Conservation (phyloP, 2,113 vertebrate species). For the Scomber scombrus region DNA sequence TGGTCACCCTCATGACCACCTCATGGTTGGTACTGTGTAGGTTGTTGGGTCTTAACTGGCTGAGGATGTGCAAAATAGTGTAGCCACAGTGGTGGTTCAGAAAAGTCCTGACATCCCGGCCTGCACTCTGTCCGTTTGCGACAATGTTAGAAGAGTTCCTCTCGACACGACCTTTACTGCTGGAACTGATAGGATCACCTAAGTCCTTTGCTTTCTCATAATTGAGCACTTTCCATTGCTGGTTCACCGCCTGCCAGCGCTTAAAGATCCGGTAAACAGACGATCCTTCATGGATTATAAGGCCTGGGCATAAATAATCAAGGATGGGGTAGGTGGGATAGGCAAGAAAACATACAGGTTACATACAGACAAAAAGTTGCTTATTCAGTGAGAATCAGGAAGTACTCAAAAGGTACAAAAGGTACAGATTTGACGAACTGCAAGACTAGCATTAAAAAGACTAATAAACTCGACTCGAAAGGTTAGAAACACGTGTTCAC, state of each 20-base stretch:
- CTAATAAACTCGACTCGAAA: background rate
- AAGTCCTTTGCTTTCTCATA: slow-evolving; percentile 92
- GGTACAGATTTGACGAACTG: background rate
- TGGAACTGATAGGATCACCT: slow-evolving; percentile 84
- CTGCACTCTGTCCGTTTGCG: slow-evolving; percentile 72
- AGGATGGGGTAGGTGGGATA: slow-evolving; percentile 11
- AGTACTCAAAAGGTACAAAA: slow-evolving; percentile 13
- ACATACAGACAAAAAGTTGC: slow-evolving; percentile 42
- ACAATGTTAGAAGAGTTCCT: slow-evolving; percentile 78
- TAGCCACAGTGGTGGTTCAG: slow-evolving; percentile 91
- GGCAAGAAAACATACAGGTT: slow-evolving; percentile 38
- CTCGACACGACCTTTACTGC: slow-evolving; percentile 81
- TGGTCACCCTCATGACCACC: slow-evolving; percentile 92
- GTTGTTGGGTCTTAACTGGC: slow-evolving; percentile 88
- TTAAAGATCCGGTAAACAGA: slow-evolving; percentile 94
- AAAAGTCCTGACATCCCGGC: slow-evolving; percentile 89
- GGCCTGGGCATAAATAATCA: slow-evolving; percentile 75
- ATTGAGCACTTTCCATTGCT: slow-evolving; percentile 93
- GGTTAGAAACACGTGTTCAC: too few relatives aligned
- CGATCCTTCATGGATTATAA: slow-evolving; percentile 91
- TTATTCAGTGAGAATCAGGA: slow-evolving; percentile 44
- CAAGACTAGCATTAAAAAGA: slow-evolving; percentile 18
- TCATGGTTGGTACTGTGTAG: slow-evolving; percentile 86
- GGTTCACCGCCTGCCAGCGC: slow-evolving; percentile 92
- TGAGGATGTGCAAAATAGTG: slow-evolving; percentile 90